These are phyloP conservation scores for Drosophila merina DNA, from an alignment of 2,888 invertebrate species.

Conservation along the genomic window DNA sequence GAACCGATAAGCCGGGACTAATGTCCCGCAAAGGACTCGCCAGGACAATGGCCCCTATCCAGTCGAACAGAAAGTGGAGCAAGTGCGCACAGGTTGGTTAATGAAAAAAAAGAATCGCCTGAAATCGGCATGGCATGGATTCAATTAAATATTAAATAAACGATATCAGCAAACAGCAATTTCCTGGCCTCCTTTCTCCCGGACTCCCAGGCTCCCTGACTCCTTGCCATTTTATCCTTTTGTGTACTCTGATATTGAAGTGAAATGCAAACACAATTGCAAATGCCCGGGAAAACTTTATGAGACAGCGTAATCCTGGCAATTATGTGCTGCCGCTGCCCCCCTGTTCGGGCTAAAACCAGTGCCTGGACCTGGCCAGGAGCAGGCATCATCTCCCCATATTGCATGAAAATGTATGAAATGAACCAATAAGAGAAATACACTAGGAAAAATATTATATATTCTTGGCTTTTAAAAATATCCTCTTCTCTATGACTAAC, in stretches of 20 bases:
- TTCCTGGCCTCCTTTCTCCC: slow-evolving; percentile 7
- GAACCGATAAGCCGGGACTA: slow-evolving; percentile 55
- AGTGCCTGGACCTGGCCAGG: slow-evolving; percentile 10
- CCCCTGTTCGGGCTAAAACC: not conserved
- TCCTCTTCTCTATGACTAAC: too few relatives aligned
- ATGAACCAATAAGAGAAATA: slow-evolving; percentile 61
- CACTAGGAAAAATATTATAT: not conserved
- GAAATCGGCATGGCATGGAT: slow-evolving; percentile 46
- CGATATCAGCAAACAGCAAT: slow-evolving; percentile 73
- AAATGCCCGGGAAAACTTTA: slow-evolving; percentile 50
- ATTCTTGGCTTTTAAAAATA: too few relatives aligned
- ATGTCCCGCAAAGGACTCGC: slow-evolving; percentile 23
- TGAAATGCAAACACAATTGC: slow-evolving; percentile 64
- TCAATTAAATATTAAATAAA: slow-evolving; percentile 78
- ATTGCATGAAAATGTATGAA: slow-evolving; percentile 59
- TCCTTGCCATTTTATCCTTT: not conserved
- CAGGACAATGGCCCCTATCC: slow-evolving; percentile 21
- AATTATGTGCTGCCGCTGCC: slow-evolving; percentile 57
- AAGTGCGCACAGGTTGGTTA: slow-evolving; percentile 37
- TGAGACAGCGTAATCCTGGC: slow-evolving; percentile 66
- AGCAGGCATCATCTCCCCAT: slow-evolving; percentile 74
- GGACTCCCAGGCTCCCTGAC: not conserved
- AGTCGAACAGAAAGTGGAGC: slow-evolving; percentile 11
- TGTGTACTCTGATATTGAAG: slow-evolving; percentile 28
- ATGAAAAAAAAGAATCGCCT: slow-evolving; percentile 65